Percentiles rank a stretch among this genome's conserved stretches.
Evolutionary conservation across 2,888 invertebrate species (phyloP).

Genomic region (Cyrtodaria siliqua): DNA sequence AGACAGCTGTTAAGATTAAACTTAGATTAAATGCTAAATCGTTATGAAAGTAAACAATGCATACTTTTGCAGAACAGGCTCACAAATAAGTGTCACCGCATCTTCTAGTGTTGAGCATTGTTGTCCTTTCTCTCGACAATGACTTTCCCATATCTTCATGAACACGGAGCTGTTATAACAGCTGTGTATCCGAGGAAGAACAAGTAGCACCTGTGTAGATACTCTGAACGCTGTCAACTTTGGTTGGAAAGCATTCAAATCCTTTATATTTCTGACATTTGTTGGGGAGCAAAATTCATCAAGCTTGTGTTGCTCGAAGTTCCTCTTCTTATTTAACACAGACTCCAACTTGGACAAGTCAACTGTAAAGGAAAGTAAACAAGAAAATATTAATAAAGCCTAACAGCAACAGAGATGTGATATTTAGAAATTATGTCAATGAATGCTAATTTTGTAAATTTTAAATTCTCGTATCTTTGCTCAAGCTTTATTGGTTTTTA

Average conservation of each 20-base stretch:
- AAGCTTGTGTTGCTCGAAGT: slow-evolving; percentile 16
- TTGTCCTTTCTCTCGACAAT: not conserved
- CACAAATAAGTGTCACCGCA: slow-evolving; percentile 12
- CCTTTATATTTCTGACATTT: slow-evolving; percentile 4
- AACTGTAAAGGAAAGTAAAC: slow-evolving; percentile 10
- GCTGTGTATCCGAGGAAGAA: slow-evolving; percentile 11
- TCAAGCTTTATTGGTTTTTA: too few relatives aligned
- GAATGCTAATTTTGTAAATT: too few relatives aligned
- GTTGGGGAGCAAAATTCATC: slow-evolving; percentile 39
- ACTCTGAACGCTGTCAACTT: slow-evolving; percentile 23
- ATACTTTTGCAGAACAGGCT: slow-evolving; percentile 20
- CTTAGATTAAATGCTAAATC: too few relatives aligned
- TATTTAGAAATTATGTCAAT: too few relatives aligned
- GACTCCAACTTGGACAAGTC: slow-evolving; percentile 16
- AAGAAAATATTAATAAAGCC: not conserved
- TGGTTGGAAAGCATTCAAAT: slow-evolving; percentile 10
- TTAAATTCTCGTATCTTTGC: too few relatives aligned
- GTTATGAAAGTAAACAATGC: not conserved
- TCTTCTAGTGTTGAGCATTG: slow-evolving; percentile 5
- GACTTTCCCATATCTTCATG: slow-evolving; percentile 26
- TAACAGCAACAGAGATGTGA: too few relatives aligned
- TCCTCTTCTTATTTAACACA: slow-evolving; percentile 21
- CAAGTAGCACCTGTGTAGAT: slow-evolving; percentile 1
- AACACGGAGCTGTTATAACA: slow-evolving; percentile 26
- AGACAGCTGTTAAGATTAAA: too few relatives aligned